Evolutionary conservation across 1,140 invertebrate species (phyloP).

Genomic region (Octopus sinensis): DNA sequence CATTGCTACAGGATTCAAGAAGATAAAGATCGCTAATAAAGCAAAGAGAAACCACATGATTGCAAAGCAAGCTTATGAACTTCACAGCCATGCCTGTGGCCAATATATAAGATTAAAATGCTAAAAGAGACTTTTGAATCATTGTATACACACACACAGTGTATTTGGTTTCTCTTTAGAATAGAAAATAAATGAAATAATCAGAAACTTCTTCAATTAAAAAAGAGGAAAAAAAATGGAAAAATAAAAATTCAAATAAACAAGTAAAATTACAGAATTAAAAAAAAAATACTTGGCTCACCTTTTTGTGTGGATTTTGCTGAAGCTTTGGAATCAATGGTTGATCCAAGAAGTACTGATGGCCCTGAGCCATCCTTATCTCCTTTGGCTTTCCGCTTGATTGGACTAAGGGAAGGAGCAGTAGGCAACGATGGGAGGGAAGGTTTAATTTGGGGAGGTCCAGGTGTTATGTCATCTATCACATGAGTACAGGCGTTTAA

Average conservation of each 20-base stretch:
- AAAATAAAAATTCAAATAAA: too few species aligned
- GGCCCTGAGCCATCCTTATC: constrained; percentile 36
- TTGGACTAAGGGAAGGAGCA: constrained; percentile 57
- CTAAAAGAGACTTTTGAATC: too few species aligned
- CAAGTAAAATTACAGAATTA: background rate
- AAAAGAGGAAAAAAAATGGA: background rate
- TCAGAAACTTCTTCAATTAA: background rate
- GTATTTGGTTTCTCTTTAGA: too few species aligned
- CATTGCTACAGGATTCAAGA: too few species aligned
- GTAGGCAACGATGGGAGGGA: constrained; percentile 58
- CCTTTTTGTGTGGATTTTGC: constrained; percentile 49
- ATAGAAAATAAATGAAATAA: too few species aligned
- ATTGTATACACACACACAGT: too few species aligned
- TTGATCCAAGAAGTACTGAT: constrained; percentile 22
- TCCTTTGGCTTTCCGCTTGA: constrained; percentile 57
- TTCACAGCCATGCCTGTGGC: too few species aligned
- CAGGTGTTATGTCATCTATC: constrained; percentile 69
- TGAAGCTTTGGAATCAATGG: constrained; percentile 36
- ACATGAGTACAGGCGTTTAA: constrained; percentile 75
- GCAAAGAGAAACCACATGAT: too few species aligned
- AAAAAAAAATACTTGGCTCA: constrained; percentile 14
- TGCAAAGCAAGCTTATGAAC: too few species aligned
- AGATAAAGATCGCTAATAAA: too few species aligned
- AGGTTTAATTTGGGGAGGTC: constrained; percentile 60
- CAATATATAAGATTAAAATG: too few species aligned